A percentile compares a stretch with the other conserved stretches of the same genome.
phyloP scores from a whole-genome alignment of 30 jellyfish, hydroid and myxozoan species.

The Haliclystus octoradiatus region DNA sequence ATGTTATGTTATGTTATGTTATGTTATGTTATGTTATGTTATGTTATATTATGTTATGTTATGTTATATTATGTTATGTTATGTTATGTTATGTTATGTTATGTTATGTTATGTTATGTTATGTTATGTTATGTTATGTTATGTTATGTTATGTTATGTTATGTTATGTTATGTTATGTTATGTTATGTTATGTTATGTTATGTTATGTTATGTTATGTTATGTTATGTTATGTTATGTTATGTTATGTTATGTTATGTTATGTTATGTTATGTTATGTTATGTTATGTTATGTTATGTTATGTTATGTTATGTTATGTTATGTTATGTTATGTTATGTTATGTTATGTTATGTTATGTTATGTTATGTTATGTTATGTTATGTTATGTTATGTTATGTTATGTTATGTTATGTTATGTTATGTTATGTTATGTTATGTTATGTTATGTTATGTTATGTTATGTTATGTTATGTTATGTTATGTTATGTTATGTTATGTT shows the following conservation, averaged over 20 bases:
- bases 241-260: conserved; percentile 14
- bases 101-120: conserved; percentile 14
- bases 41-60: conserved; percentile 35
- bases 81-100: conserved; percentile 30
- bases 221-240: conserved; percentile 5
- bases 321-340: conserved; percentile 7
- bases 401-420: conserved; percentile 8
- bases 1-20: conserved; percentile 13
- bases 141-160: conserved; percentile 20
- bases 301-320: conserved; percentile 14
- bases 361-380: not conserved
- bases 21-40: conserved; percentile 19
- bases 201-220: conserved; percentile 24
- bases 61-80: conserved; percentile 27
- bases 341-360: conserved; percentile 1
- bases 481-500: conserved; percentile 7
- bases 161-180: conserved; percentile 26
- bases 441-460: conserved; percentile 8
- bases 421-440: conserved; percentile 8
- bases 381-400: conserved; percentile 5
- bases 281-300: conserved; percentile 1
- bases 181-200: conserved; percentile 13
- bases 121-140: conserved; percentile 26
- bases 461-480: conserved; percentile 8
- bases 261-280: conserved; percentile 7